Evolutionary conservation across 2,888 invertebrate genomes (phyloP), one percentile per base, ranked within the genome.

Genomic region (Torymus aiolomorphi): DNA sequence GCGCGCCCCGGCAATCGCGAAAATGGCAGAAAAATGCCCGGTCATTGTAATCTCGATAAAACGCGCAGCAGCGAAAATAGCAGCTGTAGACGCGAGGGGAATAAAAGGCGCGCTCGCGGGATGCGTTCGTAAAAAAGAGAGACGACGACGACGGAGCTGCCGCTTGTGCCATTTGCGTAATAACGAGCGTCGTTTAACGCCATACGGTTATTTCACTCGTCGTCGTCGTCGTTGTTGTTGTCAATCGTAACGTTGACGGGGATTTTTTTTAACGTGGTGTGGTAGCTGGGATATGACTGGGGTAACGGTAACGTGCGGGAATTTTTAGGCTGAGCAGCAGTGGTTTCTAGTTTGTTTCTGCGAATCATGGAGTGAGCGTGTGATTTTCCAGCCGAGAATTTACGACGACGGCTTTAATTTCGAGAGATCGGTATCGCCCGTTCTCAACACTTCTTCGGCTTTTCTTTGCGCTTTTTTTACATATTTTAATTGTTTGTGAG

Each of bases 1-100:
- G 18, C 49, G 31, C 63, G 61, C 1, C 31, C 0, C 24, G 59
- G 73, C 74, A 74, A 73, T 74, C 78, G 78, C 24, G 66, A 69
- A 76, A 76, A 69, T 71, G 66, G 66, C 66, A 12, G 31, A 76
- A 76, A 76, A 69, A 65, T 65, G 10, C 49, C 72, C 76, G 70
- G 71, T 57, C 67, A 73, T 72, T 78, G 78, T 78, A 81, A 81
- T 81, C 81, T 78, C 69, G 78, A 80, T 74, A 59, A 80, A 80
- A 80, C 69, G 56, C 62, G 20, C 24, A 8, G 42, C 42, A 42
- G 42, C 8, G 42, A 42, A 42, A 42, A 42, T 42, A 42, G 59
- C n/a, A 4, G n/a, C 14, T n/a, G 74, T 42, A 78, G 61, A 66
- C 57, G 12, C n/a, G 20, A 49, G 63, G 61, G 14, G 49, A 56